Percentiles rank a stretch among this genome's conserved stretches.
phyloP scores from a whole-genome alignment of 2,888 invertebrate species.

The Lepidocyrtoides sp. region DNA sequence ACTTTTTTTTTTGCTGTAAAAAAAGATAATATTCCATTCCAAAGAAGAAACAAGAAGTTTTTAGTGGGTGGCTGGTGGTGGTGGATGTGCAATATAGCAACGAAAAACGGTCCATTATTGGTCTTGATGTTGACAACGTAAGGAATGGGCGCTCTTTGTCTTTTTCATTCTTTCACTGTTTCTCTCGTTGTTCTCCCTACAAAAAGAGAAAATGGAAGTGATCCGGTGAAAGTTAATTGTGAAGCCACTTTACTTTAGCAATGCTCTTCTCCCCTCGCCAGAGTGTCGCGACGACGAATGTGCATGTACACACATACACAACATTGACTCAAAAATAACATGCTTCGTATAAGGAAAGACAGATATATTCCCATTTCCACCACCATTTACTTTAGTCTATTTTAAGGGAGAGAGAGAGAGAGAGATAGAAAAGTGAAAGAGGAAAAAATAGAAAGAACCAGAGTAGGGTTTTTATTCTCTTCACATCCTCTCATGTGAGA shows the following conservation, averaged over 20 bases:
- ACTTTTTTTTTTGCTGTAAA: constrained; percentile 15
- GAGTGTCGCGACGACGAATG: constrained; percentile 55
- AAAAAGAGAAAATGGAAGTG: constrained; percentile 76
- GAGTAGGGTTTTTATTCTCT: constrained; percentile 65
- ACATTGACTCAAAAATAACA: constrained; percentile 1
- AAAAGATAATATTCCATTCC: constrained; percentile 54
- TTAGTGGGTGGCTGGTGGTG: neutral
- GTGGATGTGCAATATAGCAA: constrained; percentile 45
- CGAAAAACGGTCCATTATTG: constrained; percentile 78
- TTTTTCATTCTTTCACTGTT: constrained; percentile 74
- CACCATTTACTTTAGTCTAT: constrained; percentile 13
- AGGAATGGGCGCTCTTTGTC: constrained; percentile 77
- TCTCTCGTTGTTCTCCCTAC: constrained; percentile 40
- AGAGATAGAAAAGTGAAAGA: constrained; percentile 9
- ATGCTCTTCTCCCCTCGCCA: constrained; percentile 53
- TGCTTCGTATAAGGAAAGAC: neutral
- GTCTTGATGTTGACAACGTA: constrained; percentile 79
- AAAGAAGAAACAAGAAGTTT: constrained; percentile 38
- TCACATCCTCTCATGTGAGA: constrained; percentile 62
- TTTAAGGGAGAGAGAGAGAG: neutral
- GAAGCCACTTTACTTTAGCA: constrained; percentile 73
- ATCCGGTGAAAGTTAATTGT: constrained; percentile 80
- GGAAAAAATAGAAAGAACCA: neutral
- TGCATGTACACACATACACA: constrained; percentile 4
- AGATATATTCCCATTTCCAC: constrained; percentile 47